Evolutionary conservation across 2,888 invertebrate species (phyloP).

Genomic region (Caenorhabditis imperialis): DNA sequence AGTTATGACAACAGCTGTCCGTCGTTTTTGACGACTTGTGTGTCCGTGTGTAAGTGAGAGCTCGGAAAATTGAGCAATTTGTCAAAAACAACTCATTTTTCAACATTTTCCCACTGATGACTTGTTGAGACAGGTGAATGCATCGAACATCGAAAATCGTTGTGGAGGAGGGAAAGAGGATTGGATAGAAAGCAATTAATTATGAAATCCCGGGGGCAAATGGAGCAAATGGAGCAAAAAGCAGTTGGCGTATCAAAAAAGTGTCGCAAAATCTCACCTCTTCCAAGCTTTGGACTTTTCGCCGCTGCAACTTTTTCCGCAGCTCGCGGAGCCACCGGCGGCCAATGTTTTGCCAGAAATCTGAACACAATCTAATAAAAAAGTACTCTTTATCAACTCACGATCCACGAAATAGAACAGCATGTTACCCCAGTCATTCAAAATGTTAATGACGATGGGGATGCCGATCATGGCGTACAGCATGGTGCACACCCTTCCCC

Average conservation of each 20-base stretch:
- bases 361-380: conserved; percentile 38
- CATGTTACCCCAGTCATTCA: conserved; percentile 95
- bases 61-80: too few relatives aligned
- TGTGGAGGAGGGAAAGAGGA: neutral
- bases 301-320: conserved; percentile 8
- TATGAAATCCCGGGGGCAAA: conserved; percentile 21
- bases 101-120: neutral
- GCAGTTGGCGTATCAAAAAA: too few relatives aligned
- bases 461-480: conserved; percentile 94
- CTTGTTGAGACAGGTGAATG: neutral
- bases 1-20: neutral
- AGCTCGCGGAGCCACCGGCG: conserved; percentile 21
- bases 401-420: conserved; percentile 80
- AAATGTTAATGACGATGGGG: conserved; percentile 91
- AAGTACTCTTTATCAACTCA: conserved; percentile 43
- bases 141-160: neutral
- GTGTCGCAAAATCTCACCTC: conserved; percentile 20
- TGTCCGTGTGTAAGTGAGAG: too few relatives aligned
- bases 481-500: conserved; percentile 90
- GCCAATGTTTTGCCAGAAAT: conserved; percentile 47
- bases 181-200: neutral
- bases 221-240: too few relatives aligned
- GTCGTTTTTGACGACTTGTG: neutral
- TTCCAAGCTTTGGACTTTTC: conserved; percentile 32
- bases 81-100: conserved; percentile 1